A percentile compares a stretch with the other conserved stretches of the same genome.
These are phyloP conservation scores for Neolamprologus longior DNA, from an alignment of 2,113 vertebrate species.

Conservation along the genomic window DNA sequence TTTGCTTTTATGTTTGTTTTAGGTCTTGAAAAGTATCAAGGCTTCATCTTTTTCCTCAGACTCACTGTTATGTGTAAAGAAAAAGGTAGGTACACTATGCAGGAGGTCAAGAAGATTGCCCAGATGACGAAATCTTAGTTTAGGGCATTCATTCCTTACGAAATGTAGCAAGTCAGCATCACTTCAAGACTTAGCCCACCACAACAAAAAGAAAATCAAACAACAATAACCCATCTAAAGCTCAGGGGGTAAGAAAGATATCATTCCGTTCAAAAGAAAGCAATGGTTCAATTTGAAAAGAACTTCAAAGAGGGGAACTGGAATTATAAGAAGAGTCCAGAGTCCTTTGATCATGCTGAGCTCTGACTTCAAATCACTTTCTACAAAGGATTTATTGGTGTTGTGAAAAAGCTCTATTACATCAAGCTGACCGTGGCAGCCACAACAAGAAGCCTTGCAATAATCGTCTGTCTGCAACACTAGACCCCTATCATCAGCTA, in stretches of 20 bases:
- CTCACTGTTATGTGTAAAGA: not conserved
- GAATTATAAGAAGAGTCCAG: not conserved
- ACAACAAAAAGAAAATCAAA: not conserved
- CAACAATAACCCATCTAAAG: not conserved
- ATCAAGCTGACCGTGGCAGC: not conserved
- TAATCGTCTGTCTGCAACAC: not conserved
- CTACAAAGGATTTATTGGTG: not conserved
- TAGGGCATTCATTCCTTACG: not conserved
- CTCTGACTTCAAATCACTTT: not conserved
- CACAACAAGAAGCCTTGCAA: not conserved
- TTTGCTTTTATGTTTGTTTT: not conserved
- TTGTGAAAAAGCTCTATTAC: not conserved
- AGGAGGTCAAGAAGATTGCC: not conserved
- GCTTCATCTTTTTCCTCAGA: not conserved
- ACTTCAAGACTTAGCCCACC: not conserved
- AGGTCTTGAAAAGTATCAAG: not conserved
- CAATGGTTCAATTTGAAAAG: not conserved
- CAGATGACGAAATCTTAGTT: not conserved
- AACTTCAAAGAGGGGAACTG: not conserved
- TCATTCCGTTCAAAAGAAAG: not conserved
- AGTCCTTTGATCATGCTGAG: not conserved
- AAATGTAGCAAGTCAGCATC: not conserved
- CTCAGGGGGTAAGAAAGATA: not conserved
- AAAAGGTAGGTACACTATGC: not conserved
- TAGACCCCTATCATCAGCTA: not conserved